phyloP scores from a whole-genome alignment of 1,140 invertebrate genomes.

The Rhynchophorus ferrugineus region DNA sequence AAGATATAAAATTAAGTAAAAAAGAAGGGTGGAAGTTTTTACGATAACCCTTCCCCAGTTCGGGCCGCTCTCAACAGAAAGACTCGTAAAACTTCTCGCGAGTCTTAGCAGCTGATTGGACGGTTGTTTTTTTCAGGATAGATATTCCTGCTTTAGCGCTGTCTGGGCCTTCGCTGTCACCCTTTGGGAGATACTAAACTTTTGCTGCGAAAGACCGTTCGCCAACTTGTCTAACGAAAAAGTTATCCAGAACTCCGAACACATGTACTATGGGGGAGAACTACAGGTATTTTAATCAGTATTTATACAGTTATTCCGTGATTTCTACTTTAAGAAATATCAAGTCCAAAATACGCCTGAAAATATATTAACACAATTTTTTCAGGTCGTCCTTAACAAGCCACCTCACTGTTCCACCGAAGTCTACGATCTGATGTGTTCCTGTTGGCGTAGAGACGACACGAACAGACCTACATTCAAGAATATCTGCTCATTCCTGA shows the following conservation, averaged over 20 bases:
- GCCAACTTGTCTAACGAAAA: conserved; percentile 63
- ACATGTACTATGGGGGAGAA: conserved; percentile 59
- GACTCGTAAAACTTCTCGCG: too few relatives aligned
- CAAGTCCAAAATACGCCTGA: too few relatives aligned
- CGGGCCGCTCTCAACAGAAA: too few relatives aligned
- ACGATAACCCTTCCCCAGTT: too few relatives aligned
- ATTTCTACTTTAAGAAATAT: too few relatives aligned
- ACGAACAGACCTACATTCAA: conserved; percentile 63
- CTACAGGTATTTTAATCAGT: conserved; percentile 44
- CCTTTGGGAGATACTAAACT: conserved; percentile 68
- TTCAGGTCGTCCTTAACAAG: conserved; percentile 54
- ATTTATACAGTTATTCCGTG: neutral
- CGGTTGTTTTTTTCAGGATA: conserved; percentile 57
- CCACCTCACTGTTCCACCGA: conserved; percentile 67
- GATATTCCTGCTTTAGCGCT: conserved; percentile 55
- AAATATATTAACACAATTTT: conserved; percentile 12
- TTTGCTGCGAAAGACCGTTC: conserved; percentile 65
- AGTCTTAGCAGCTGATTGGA: too few relatives aligned
- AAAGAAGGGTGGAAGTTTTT: too few relatives aligned
- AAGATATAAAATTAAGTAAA: too few relatives aligned
- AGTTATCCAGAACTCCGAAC: conserved; percentile 65
- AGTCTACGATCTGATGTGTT: conserved; percentile 69
- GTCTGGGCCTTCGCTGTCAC: conserved; percentile 66
- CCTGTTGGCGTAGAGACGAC: conserved; percentile 68
- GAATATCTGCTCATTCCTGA: conserved; percentile 68